Evolutionary conservation across 2,797 vertebrate genomes (phyloP), one percentile per base, ranked within the genome.

Genomic region (Thaleichthys pacificus): DNA sequence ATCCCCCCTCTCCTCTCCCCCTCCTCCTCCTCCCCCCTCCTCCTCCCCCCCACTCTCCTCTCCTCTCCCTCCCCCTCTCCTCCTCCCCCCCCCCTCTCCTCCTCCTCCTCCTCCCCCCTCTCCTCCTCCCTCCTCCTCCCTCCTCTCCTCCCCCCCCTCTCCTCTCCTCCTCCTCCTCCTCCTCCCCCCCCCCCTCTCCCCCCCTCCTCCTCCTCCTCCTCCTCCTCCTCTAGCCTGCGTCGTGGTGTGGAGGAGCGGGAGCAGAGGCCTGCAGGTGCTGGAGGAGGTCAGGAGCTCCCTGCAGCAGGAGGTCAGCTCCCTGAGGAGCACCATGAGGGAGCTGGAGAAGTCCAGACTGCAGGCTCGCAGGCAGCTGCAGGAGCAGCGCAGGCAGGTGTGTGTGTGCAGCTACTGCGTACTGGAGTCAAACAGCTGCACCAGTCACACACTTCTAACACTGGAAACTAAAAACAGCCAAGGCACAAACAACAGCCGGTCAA

Each of bases 321-420:
- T 96, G 32, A 88, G 91, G 70, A 85, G 84, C 68, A 87, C 75
- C 19, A 86, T 95, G 79, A 86, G 89, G 57, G 92, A 92, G 67
- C 82, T 92, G 54, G 93, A 95, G 80, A 92, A 82, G 77, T 88
- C 85, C 0, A 88, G 77, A 26, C 86, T 90, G 24, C 90, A 93
- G 56, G 78, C 87, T 0, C 86, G 81, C 65, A 88, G 87, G 80
- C 92, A 94, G 74, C 91, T 95, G 67, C 94, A 93, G 84, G 93
- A 93, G 75, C 79, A 92, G 28, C 91, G 88, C 65, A 90, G 91
- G 89, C 94, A 95, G 95, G 96, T 95, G 51, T 56, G 51, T 56
- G 51, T 56, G 51, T 9, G 15, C 4, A 54, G 51, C 51, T 56
- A n/a, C 11, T 56, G n/a, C 11, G 5, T 47, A 12, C 42, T 47